These are phyloP conservation scores for Pipa parva DNA, from an alignment of 2,113 vertebrate genomes.

Conservation along the genomic window DNA sequence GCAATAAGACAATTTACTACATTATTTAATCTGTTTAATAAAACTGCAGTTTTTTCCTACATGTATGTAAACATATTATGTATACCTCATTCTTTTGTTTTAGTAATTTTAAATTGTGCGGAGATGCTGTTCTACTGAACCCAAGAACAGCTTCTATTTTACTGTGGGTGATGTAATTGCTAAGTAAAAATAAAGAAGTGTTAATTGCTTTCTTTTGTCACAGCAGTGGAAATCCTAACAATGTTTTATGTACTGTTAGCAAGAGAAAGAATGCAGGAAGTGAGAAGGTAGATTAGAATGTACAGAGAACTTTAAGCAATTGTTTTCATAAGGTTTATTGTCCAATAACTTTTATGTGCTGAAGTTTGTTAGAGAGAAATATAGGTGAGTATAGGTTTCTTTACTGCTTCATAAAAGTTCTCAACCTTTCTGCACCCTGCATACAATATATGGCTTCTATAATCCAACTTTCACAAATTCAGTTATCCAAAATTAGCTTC, in stretches of 20 bases:
- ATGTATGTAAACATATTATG: too few relatives aligned
- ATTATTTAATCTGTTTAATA: too few relatives aligned
- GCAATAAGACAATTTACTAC: too few relatives aligned
- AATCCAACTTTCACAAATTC: slow-evolving; percentile 20
- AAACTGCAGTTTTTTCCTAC: too few relatives aligned
- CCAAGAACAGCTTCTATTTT: slow-evolving; percentile 27
- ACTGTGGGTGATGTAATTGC: slow-evolving; percentile 39
- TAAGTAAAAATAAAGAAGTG: slow-evolving; percentile 38
- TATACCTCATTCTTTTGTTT: too few relatives aligned
- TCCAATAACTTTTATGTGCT: slow-evolving; percentile 41
- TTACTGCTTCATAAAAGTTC: slow-evolving; percentile 28
- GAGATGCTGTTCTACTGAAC: slow-evolving; percentile 8
- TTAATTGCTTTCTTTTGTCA: slow-evolving; percentile 41
- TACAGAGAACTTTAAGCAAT: slow-evolving; percentile 39
- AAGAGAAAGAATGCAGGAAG: slow-evolving; percentile 37
- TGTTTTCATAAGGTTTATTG: slow-evolving; percentile 43
- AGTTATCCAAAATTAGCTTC: slow-evolving; percentile 29
- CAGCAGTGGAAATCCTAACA: slow-evolving; percentile 27
- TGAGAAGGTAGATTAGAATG: slow-evolving; percentile 29
- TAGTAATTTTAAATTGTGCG: not conserved
- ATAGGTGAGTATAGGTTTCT: slow-evolving; percentile 19
- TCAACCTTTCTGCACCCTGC: slow-evolving; percentile 19
- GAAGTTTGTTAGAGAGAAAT: slow-evolving; percentile 38
- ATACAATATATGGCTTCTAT: slow-evolving; percentile 34
- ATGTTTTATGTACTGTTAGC: slow-evolving; percentile 35